A percentile compares a stretch with the other conserved stretches of the same genome.
phyloP scores from a whole-genome alignment of 2,888 invertebrate species.

The Drosophila prostipennis region DNA sequence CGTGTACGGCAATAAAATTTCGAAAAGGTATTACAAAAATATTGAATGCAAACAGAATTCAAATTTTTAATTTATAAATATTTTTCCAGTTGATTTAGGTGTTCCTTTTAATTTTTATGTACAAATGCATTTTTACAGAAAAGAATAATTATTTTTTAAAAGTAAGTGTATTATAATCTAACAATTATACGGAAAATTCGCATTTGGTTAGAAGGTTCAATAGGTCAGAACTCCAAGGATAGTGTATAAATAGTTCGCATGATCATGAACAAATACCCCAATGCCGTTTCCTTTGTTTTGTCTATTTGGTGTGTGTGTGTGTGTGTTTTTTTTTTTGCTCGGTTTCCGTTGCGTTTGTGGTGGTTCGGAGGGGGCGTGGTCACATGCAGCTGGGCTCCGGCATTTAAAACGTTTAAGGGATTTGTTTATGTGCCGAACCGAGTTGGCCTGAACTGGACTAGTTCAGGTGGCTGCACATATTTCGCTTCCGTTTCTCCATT shows the following conservation, averaged over 20 bases:
- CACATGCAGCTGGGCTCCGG: constrained; percentile 66
- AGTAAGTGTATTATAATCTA: too few species aligned
- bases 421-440: constrained; percentile 67
- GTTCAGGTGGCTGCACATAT: constrained; percentile 41
- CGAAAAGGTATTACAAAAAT: too few species aligned
- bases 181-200: too few species aligned
- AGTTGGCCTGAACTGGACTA: constrained; percentile 18
- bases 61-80: too few species aligned
- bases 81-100: too few species aligned
- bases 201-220: neutral
- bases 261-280: neutral
- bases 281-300: constrained; percentile 26
- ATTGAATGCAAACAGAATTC: too few species aligned
- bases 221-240: neutral
- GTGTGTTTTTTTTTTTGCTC: constrained; percentile 1
- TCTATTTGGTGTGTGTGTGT: constrained; percentile 21
- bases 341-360: constrained; percentile 52
- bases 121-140: too few species aligned
- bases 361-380: constrained; percentile 40
- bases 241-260: constrained; percentile 1
- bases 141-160: too few species aligned
- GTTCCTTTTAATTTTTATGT: too few species aligned
- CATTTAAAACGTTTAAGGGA: constrained; percentile 78
- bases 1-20: too few species aligned
- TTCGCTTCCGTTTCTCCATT: constrained; percentile 19